Base-by-base conservation (phyloP, 2,113 vertebrate species). In the Lutjanus erythropterus region DNA sequence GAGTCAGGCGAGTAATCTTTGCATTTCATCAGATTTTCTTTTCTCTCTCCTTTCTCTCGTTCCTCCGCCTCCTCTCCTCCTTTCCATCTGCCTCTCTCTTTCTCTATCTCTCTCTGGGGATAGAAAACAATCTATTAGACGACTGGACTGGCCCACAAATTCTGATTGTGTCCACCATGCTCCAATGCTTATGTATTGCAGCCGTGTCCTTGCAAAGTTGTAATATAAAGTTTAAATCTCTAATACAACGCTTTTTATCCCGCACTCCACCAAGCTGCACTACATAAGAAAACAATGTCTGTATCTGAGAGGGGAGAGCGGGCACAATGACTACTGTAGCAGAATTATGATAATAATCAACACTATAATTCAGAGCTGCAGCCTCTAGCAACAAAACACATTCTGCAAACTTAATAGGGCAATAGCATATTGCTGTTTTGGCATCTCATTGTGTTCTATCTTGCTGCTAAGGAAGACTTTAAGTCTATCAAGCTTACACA, bases 1-100 rank as follows among this genome's bases (percentile, higher is more conserved):
- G 86, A 87, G 80, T 85, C 85, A 79, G 78, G 47, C 75, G 64
- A 72, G 61, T 86, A 80, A 91, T 90, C 83, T 88, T 75, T 81
- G 85, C 74, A 78, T 87, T 90, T 80, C 82, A 84, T 83, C 82
- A 49, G 42, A 64, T 80, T 71, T n/a, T 77, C 53, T 52, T 21
- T 78, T 66, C 33, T 53, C 23, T 6, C 42, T 33, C 23, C 16
- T 64, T 35, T 61, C 41, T 71, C 72, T 72, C 70, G 35, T 41
- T 61, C 68, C 42, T 76, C 25, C 60, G 41, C 49, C n/a, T 5
- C 19, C 12, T 21, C 60, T 50, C 52, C 46, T 23, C 27, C 31
- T 73, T 67, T 71, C 71, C 41, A 55, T 80, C 74, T 81, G 47
- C 31, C 55, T 62, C 53, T 73, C 74, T 78, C 62, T 49, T 37